phyloP scores from a whole-genome alignment of 2,888 invertebrate genomes.

The Euphydryas editha region DNA sequence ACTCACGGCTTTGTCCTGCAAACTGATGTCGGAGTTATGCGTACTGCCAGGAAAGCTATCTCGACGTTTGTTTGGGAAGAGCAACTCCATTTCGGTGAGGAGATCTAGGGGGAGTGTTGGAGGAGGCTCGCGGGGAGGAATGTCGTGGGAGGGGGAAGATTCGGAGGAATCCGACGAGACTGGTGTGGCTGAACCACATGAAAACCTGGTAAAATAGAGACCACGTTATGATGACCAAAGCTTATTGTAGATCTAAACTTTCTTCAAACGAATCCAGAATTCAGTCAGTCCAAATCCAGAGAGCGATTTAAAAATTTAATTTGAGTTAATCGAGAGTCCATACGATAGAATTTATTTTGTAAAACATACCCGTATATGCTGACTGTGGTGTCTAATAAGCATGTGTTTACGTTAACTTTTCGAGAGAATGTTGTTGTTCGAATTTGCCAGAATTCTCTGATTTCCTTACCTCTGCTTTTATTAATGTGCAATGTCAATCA shows the following conservation, averaged over 20 bases:
- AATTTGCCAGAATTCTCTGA: no score
- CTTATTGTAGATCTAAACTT: not conserved
- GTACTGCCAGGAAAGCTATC: constrained; percentile 66
- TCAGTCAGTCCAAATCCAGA: no score
- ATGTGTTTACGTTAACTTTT: no score
- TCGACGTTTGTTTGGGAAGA: constrained; percentile 61
- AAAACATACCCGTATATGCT: no score
- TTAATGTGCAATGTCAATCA: no score
- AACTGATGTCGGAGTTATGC: constrained; percentile 56
- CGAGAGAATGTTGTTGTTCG: no score
- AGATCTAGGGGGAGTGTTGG: constrained; percentile 69
- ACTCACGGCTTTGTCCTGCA: constrained; percentile 74
- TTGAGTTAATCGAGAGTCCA: no score
- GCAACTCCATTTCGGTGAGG: constrained; percentile 74
- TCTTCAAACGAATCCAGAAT: no score
- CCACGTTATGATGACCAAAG: not conserved
- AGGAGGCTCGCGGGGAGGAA: constrained; percentile 57
- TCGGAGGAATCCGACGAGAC: constrained; percentile 73
- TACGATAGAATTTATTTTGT: no score
- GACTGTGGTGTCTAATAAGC: no score
- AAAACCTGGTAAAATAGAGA: constrained; percentile 55
- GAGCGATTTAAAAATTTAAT: no score
- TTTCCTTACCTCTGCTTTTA: no score
- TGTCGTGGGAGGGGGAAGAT: constrained; percentile 62
- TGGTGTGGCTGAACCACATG: constrained; percentile 75